Conservation (phyloP, 2,113 vertebrate genomes). For the Morphnarchus princeps region DNA sequence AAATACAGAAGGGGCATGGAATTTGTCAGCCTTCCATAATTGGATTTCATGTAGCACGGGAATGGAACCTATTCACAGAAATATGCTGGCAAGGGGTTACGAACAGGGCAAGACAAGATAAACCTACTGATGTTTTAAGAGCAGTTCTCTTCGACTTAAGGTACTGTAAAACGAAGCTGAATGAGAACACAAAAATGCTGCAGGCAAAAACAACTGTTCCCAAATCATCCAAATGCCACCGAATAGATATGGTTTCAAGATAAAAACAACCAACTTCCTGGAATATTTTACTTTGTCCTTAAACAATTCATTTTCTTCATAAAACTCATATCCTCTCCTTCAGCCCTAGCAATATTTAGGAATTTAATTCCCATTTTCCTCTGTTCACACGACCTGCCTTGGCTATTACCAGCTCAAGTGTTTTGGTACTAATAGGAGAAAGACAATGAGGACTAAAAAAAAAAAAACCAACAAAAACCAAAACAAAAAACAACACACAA, state of each 20-base stretch:
- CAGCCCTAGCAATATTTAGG: neutral
- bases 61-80: constrained; percentile 51
- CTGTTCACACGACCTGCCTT: neutral
- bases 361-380: neutral
- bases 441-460: neutral
- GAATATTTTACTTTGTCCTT: neutral
- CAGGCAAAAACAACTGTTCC: neutral
- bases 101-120: constrained; percentile 21
- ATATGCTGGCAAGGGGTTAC: constrained; percentile 37
- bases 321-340: neutral
- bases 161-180: neutral
- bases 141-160: neutral
- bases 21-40: neutral
- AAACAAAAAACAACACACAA: no score
- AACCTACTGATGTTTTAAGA: neutral
- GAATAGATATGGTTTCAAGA: neutral
- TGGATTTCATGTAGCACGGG: constrained; percentile 50
- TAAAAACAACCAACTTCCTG: neutral
- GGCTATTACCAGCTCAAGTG: neutral
- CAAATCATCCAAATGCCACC: neutral
- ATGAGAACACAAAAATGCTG: neutral
- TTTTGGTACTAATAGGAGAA: neutral
- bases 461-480: no score
- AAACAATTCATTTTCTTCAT: neutral
- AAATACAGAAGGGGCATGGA: constrained; percentile 22